Percentiles rank a stretch among this genome's conserved stretches.
Evolutionary conservation across 2,888 invertebrate species (phyloP).

Genomic region (Temnothorax unifasciatus): DNA sequence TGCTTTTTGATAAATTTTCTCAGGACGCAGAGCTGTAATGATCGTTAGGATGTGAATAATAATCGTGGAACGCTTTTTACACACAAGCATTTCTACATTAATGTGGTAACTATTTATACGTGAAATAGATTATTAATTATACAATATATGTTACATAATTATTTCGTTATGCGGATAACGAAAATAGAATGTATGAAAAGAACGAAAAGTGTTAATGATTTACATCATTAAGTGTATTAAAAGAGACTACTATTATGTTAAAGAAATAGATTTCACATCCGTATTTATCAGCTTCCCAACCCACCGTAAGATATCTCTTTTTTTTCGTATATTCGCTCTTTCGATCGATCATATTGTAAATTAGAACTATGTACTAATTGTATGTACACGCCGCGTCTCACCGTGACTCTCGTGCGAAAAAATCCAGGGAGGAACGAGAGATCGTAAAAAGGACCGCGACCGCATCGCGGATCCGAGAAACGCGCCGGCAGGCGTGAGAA

Average conservation of each 20-base stretch:
- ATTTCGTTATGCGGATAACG: too few species aligned
- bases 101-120: not conserved
- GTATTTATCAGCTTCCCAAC: not conserved
- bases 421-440: conserved; percentile 28
- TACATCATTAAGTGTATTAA: not conserved
- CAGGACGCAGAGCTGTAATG: not conserved
- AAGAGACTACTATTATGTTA: not conserved
- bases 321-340: not conserved
- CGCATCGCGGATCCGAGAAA: conserved; percentile 23
- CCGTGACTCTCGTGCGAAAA: conserved; percentile 66
- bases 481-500: conserved; percentile 51
- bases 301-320: not conserved
- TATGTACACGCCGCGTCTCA: conserved; percentile 18
- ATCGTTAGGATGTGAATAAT: not conserved
- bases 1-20: not conserved
- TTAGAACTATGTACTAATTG: conserved; percentile 12
- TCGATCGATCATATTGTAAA: conserved; percentile 13
- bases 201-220: not conserved
- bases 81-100: not conserved
- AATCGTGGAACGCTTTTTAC: not conserved
- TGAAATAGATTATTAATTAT: not conserved
- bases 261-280: too few species aligned
- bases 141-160: not conserved
- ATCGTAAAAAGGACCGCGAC: conserved; percentile 32
- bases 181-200: not conserved